Conservation (phyloP, 2,888 invertebrate genomes). For the Meandrusa payeni region DNA sequence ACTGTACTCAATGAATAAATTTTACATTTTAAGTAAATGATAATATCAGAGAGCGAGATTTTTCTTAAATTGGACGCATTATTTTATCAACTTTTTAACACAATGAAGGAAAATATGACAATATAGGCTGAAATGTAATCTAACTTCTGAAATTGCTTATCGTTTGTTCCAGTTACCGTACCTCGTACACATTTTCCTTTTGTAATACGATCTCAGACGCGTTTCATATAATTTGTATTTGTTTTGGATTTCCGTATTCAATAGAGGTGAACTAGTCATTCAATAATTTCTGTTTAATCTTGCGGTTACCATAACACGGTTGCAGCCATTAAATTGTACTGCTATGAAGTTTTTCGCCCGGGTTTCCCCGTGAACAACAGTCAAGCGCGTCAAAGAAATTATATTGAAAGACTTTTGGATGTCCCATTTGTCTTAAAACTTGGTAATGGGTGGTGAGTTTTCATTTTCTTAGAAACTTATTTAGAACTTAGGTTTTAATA, state of each 20-base stretch:
- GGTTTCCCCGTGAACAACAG: conserved; percentile 27
- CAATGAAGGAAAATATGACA: conserved; percentile 15
- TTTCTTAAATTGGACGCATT: background rate
- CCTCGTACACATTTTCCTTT: conserved; percentile 12
- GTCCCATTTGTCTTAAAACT: conserved; percentile 16
- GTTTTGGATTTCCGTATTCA: conserved; percentile 28
- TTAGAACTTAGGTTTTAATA: no score
- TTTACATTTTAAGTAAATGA: background rate
- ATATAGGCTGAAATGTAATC: conserved; percentile 19
- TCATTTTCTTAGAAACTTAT: no score
- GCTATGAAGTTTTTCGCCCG: conserved; percentile 8
- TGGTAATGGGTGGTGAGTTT: conserved; percentile 1
- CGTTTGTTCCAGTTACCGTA: conserved; percentile 12
- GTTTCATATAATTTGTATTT: conserved; percentile 7
- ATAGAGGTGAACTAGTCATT: conserved; percentile 17
- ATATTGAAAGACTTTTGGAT: conserved; percentile 24
- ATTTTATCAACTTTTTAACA: conserved; percentile 16
- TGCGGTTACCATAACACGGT: conserved; percentile 12
- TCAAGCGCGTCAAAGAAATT: conserved; percentile 23
- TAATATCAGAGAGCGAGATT: background rate
- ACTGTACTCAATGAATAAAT: no score
- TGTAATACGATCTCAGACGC: background rate
- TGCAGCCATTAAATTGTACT: conserved; percentile 1
- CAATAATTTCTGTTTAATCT: conserved; percentile 8
- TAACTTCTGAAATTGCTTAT: conserved; percentile 24